Base-by-base conservation (phyloP, 2,888 invertebrate genomes). In the Notodonta ziczac region DNA sequence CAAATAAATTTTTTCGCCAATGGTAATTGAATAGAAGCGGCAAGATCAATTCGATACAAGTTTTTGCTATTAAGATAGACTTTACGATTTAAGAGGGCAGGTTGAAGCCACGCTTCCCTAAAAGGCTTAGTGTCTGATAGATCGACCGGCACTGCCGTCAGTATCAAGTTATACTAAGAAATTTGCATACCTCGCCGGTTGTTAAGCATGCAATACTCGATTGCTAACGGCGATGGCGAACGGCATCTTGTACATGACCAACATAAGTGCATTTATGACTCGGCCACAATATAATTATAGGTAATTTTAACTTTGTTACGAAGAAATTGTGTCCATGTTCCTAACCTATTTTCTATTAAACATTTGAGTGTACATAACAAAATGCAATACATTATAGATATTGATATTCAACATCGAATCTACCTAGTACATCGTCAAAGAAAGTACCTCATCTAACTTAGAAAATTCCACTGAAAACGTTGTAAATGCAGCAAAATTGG, bases 131-230 rank as follows among this genome's bases (percentile, higher is more conserved):
- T 67, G 78, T 77, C 81, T 83, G 83, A 83, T 82, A 83, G 82
- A 84, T 80, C 73, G 69, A 66, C 69, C 71, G 73, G 75, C 75
- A 72, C 72, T 65, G 76, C 66, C 73, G 68, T 67, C 60, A 64
- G 67, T 78, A 79, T 83, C 82, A 75, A 71, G 79, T 81, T 81
- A 67, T 80, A 79, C 72, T 66, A 78, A 84, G 77, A 76, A 82
- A 86, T 87, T 83, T 82, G 83, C 82, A 84, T 81, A 74, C 72
- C 75, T 73, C 60, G 73, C 67, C 56, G 70, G 77, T 79, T 84
- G 81, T 83, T 89, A 87, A 85, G 85, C 84, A 90, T 89, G 87
- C 90, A 84, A 79, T 80, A 76, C 85, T 81, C 84, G 87, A 81
- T 72, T 77, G 80, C 74, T 88, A 89, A 88, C 88, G 86, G 86